These are phyloP conservation scores for Tetragonisca angustula DNA, from an alignment of 2,888 invertebrate species.

Conservation along the genomic window DNA sequence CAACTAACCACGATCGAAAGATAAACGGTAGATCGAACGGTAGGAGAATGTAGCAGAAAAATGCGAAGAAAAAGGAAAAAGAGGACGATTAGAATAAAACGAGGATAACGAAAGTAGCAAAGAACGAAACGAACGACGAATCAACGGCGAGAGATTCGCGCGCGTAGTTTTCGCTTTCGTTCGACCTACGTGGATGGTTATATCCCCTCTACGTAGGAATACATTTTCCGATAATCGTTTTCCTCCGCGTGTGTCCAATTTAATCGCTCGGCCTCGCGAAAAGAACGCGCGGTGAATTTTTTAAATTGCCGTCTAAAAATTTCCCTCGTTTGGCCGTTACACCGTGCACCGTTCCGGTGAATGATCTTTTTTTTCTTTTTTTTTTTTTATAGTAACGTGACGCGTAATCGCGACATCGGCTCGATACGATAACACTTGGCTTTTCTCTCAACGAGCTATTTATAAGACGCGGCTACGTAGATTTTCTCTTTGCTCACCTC, in stretches of 20 bases:
- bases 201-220: not conserved
- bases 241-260: not conserved
- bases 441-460: slow-evolving; percentile 42
- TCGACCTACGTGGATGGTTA: not conserved
- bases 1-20: too few relatives aligned
- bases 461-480: slow-evolving; percentile 3
- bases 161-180: too few relatives aligned
- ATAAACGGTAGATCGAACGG: not conserved
- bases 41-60: not conserved
- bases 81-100: not conserved
- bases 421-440: slow-evolving; percentile 23
- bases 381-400: slow-evolving; percentile 4
- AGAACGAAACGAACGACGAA: not conserved
- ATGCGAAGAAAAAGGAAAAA: not conserved
- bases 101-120: not conserved
- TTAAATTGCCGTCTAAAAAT: not conserved
- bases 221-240: slow-evolving; percentile 2
- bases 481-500: slow-evolving; percentile 12
- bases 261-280: not conserved
- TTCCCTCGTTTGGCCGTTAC: not conserved
- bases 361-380: not conserved
- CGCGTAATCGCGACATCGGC: slow-evolving; percentile 19
- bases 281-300: not conserved
- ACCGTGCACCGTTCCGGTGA: not conserved
- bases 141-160: not conserved